phyloP scores from a whole-genome alignment of 2,888 invertebrate genomes.

The Antheraea yamamai region DNA sequence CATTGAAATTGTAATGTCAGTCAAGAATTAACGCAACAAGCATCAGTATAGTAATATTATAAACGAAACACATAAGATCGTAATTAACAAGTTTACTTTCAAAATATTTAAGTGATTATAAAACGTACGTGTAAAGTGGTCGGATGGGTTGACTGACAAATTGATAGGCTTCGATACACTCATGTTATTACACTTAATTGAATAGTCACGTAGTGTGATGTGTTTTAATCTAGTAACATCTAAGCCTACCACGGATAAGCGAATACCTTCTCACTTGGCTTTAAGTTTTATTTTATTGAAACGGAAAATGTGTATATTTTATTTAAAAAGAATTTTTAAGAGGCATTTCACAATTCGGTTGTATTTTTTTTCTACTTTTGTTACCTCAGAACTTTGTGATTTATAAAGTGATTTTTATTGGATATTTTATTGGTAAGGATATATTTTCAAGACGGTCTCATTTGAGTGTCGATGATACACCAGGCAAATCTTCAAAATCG shows the following conservation, averaged over 20 bases:
- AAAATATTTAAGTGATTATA: slow-evolving; percentile 64
- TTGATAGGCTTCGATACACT: slow-evolving; percentile 65
- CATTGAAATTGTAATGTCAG: slow-evolving; percentile 61
- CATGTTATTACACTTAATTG: slow-evolving; percentile 69
- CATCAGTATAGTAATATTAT: slow-evolving; percentile 50
- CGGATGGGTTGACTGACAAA: slow-evolving; percentile 55
- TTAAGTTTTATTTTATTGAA: neutral
- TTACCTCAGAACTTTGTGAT: too few species aligned
- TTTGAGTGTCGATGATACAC: too few species aligned
- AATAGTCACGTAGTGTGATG: slow-evolving; percentile 55
- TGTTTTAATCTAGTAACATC: slow-evolving; percentile 3
- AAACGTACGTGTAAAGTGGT: slow-evolving; percentile 46
- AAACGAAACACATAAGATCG: slow-evolving; percentile 64
- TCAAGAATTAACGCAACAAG: slow-evolving; percentile 42
- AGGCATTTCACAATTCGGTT: too few species aligned
- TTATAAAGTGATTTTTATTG: too few species aligned
- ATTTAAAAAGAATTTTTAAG: too few species aligned
- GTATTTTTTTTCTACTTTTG: too few species aligned
- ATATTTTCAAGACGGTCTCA: too few species aligned
- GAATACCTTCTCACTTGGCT: neutral
- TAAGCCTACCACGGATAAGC: slow-evolving; percentile 1
- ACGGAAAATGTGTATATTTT: too few species aligned
- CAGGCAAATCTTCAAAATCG: too few species aligned
- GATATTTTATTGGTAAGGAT: too few species aligned
- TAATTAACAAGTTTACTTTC: slow-evolving; percentile 76